Conservation (phyloP, 2,797 vertebrate species). For the Podarcis siculus region DNA sequence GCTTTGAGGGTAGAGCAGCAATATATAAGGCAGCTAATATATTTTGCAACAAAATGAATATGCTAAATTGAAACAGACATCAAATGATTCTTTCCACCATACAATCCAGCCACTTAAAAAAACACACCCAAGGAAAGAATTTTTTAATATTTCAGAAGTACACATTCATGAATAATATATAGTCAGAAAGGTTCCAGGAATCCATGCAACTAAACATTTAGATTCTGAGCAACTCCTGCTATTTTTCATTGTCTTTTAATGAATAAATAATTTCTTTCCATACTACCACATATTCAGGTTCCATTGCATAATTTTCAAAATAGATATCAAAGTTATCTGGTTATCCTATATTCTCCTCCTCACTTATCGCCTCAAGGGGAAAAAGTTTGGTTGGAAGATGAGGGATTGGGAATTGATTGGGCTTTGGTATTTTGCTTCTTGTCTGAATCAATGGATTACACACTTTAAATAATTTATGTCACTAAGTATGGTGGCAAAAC, state of each 20-base stretch:
- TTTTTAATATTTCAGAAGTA: constrained; percentile 65
- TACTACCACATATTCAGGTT: too few species aligned
- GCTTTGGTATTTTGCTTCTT: too few species aligned
- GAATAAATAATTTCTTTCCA: constrained; percentile 33
- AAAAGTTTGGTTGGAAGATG: too few species aligned
- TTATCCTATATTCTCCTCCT: too few species aligned
- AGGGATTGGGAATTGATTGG: too few species aligned
- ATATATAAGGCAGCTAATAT: constrained; percentile 68
- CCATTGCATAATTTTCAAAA: too few species aligned
- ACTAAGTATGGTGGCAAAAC: too few species aligned
- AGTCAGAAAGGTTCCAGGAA: constrained; percentile 52
- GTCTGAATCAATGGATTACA: too few species aligned
- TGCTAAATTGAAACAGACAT: constrained; percentile 66
- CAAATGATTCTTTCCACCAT: constrained; percentile 68
- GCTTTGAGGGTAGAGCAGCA: constrained; percentile 65
- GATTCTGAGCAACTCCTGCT: constrained; percentile 64
- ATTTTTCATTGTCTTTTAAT: constrained; percentile 68
- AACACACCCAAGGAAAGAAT: constrained; percentile 60
- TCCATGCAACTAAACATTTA: constrained; percentile 64
- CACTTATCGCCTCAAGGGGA: too few species aligned
- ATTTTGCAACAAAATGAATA: constrained; percentile 75
- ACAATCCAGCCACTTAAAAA: constrained; percentile 69
- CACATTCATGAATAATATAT: constrained; percentile 77
- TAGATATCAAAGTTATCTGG: too few species aligned
- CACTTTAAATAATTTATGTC: too few species aligned